Conservation (phyloP, 2,888 invertebrate genomes). For the Helicoverpa assulta region DNA sequence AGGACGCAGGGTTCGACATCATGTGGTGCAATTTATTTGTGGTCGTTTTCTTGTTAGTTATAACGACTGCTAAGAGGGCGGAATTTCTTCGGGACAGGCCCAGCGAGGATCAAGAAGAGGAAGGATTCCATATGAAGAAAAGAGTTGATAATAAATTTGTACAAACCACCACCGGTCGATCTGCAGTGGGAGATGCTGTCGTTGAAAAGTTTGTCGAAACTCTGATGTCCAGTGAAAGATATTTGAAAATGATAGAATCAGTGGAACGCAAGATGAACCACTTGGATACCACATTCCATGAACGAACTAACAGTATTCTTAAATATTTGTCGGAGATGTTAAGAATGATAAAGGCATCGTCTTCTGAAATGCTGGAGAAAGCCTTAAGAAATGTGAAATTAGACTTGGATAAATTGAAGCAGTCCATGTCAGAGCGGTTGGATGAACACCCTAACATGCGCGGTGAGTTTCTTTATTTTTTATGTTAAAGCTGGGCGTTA, state of each 20-base stretch:
- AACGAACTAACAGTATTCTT: slow-evolving; percentile 75
- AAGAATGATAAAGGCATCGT: slow-evolving; percentile 51
- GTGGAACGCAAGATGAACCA: slow-evolving; percentile 78
- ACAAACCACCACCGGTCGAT: slow-evolving; percentile 59
- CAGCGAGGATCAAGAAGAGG: slow-evolving; percentile 27
- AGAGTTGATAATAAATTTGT: slow-evolving; percentile 31
- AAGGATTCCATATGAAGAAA: slow-evolving; percentile 30
- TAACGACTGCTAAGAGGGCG: slow-evolving; percentile 37
- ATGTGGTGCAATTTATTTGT: slow-evolving; percentile 59
- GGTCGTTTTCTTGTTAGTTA: slow-evolving; percentile 42
- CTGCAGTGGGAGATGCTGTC: slow-evolving; percentile 68
- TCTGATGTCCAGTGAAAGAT: slow-evolving; percentile 79
- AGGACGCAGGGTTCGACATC: slow-evolving; percentile 43
- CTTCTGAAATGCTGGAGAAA: slow-evolving; percentile 27
- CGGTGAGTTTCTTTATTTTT: slow-evolving; percentile 64
- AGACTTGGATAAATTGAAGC: slow-evolving; percentile 51
- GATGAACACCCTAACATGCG: slow-evolving; percentile 66
- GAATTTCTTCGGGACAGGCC: slow-evolving; percentile 31
- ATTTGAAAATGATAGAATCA: slow-evolving; percentile 79
- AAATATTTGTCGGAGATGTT: slow-evolving; percentile 80
- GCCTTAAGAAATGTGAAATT: slow-evolving; percentile 35
- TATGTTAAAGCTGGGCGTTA: too few species aligned
- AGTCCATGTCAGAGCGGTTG: slow-evolving; percentile 58
- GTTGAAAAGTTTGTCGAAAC: slow-evolving; percentile 84
- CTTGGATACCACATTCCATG: slow-evolving; percentile 77